Evolutionary conservation across 1,140 invertebrate genomes (phyloP).

Genomic region (Aphelenchoides avenae): DNA sequence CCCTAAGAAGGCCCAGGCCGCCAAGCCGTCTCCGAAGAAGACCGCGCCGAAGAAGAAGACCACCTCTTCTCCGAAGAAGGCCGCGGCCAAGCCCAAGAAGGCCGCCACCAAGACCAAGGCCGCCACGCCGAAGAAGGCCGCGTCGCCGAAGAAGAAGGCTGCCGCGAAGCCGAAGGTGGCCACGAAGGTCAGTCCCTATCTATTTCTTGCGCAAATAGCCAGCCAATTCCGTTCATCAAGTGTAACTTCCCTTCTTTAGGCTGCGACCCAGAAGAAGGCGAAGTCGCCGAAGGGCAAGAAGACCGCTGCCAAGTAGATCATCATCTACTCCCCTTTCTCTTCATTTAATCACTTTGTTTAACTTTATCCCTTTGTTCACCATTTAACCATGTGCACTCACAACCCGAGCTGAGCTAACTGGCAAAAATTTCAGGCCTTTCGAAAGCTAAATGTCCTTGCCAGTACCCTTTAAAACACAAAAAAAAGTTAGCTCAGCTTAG

Average conservation of each 20-base stretch:
- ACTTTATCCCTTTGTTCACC: too few relatives aligned
- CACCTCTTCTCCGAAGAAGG: background rate
- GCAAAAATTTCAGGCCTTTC: too few relatives aligned
- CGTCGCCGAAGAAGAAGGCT: constrained; percentile 44
- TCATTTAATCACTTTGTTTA: too few relatives aligned
- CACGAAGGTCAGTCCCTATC: background rate
- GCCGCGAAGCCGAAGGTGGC: constrained; percentile 10
- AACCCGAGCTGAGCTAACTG: too few relatives aligned
- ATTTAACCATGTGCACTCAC: too few relatives aligned
- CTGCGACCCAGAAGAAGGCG: background rate
- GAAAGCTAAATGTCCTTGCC: too few relatives aligned
- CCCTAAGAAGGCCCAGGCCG: background rate
- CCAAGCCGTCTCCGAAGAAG: constrained; percentile 13
- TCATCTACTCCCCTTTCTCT: too few relatives aligned
- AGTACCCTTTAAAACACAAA: too few relatives aligned
- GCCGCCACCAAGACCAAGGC: constrained; percentile 22
- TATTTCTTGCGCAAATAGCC: background rate
- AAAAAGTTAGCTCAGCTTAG: too few relatives aligned
- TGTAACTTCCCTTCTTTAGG: too few relatives aligned
- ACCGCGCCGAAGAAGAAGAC: constrained; percentile 24
- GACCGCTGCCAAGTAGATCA: constrained; percentile 4
- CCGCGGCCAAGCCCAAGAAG: constrained; percentile 36
- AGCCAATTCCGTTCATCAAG: background rate
- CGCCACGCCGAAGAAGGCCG: constrained; percentile 25
- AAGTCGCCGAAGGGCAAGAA: too few relatives aligned